phyloP scores from a whole-genome alignment of 2,888 invertebrate species.

The Panopea generosa region DNA sequence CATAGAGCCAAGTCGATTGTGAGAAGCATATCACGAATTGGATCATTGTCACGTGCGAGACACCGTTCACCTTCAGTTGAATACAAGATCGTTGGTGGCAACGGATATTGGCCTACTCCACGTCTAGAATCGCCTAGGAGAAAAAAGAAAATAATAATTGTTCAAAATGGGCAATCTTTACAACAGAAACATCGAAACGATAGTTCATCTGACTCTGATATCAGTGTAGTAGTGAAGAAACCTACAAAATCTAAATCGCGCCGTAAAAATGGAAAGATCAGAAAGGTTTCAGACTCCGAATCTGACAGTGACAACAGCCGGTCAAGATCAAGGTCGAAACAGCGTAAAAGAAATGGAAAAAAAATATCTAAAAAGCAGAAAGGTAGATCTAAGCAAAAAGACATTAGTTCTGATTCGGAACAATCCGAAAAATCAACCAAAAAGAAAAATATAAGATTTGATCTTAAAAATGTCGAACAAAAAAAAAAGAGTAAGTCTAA shows the following conservation, averaged over 20 bases:
- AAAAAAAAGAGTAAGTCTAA: background rate
- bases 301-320: slow-evolving; percentile 18
- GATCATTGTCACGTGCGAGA: slow-evolving; percentile 41
- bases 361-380: slow-evolving; percentile 20
- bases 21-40: slow-evolving; percentile 53
- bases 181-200: slow-evolving; percentile 25
- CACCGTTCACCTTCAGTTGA: slow-evolving; percentile 44
- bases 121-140: slow-evolving; percentile 38
- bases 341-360: slow-evolving; percentile 10
- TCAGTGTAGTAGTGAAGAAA: slow-evolving; percentile 50
- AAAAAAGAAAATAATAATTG: slow-evolving; percentile 58
- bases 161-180: slow-evolving; percentile 36
- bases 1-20: slow-evolving; percentile 56
- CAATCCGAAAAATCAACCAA: background rate
- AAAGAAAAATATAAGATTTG: slow-evolving; percentile 53
- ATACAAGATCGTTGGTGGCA: slow-evolving; percentile 35
- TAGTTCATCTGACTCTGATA: slow-evolving; percentile 52
- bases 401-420: background rate
- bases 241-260: slow-evolving; percentile 7
- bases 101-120: slow-evolving; percentile 47
- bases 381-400: slow-evolving; percentile 6
- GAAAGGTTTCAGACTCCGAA: slow-evolving; percentile 33
- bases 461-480: slow-evolving; percentile 28
- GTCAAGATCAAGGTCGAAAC: slow-evolving; percentile 23
- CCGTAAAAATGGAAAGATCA: slow-evolving; percentile 27